phyloP scores from a whole-genome alignment of 2,113 vertebrate species.

The Notarius quadriscutis region DNA sequence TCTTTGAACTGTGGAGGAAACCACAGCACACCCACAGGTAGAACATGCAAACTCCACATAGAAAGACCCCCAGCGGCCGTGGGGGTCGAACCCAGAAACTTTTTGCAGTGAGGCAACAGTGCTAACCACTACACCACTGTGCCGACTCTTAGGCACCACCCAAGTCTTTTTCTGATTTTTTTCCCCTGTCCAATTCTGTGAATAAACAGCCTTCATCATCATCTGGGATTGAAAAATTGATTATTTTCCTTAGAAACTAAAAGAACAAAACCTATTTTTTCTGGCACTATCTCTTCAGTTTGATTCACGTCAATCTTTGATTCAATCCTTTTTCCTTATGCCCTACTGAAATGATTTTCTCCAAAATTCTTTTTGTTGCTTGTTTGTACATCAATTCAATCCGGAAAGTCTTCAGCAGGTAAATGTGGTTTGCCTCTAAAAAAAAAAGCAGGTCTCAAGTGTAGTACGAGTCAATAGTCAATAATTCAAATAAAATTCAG shows the following conservation, averaged over 20 bases:
- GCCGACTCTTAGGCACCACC: background rate
- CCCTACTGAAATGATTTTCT: conserved; percentile 1
- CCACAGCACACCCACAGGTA: too few species aligned
- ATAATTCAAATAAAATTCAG: background rate
- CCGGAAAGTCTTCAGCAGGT: background rate
- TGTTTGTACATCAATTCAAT: background rate
- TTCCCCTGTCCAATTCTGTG: background rate
- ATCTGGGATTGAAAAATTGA: background rate
- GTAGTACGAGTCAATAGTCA: background rate
- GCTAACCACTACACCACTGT: too few species aligned
- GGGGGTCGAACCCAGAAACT: too few species aligned
- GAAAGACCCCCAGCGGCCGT: too few species aligned
- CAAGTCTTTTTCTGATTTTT: background rate
- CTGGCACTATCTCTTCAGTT: background rate
- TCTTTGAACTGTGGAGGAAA: too few species aligned
- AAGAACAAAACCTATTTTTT: background rate
- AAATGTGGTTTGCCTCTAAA: background rate
- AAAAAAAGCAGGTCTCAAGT: background rate
- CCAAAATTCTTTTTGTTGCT: background rate
- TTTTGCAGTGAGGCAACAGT: too few species aligned
- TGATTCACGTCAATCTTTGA: background rate
- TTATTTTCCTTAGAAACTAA: background rate
- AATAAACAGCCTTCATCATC: conserved; percentile 5
- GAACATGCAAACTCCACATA: too few species aligned
- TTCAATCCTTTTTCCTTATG: background rate